A percentile compares a stretch with the other conserved stretches of the same genome.
These are phyloP conservation scores for Periophthalmodon schlosseri DNA, from an alignment of 2,113 vertebrate genomes.

Conservation along the genomic window DNA sequence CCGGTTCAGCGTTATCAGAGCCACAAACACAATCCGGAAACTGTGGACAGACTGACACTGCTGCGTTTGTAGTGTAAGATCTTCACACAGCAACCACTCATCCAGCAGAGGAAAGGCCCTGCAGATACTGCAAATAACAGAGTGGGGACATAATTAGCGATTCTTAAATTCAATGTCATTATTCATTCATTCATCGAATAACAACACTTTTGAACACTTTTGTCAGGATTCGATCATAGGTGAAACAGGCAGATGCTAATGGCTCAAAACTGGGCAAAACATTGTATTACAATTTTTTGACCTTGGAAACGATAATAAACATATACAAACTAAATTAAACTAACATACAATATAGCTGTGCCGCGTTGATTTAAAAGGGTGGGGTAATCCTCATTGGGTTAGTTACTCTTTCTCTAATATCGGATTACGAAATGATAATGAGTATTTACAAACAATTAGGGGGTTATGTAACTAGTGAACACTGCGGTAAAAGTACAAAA, in stretches of 20 bases:
- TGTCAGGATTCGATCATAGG: too few species aligned
- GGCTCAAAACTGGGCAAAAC: background rate
- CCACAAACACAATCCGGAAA: constrained; percentile 62
- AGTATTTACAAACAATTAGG: constrained; percentile 62
- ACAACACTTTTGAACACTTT: too few species aligned
- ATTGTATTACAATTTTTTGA: constrained; percentile 2
- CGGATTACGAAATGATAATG: constrained; percentile 23
- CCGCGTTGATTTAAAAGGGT: constrained; percentile 4
- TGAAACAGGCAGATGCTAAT: background rate
- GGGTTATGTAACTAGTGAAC: constrained; percentile 56
- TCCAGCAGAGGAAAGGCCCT: constrained; percentile 39
- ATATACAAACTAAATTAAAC: background rate
- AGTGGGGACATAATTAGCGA: background rate
- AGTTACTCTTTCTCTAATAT: background rate
- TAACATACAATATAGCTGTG: background rate
- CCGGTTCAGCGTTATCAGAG: constrained; percentile 65
- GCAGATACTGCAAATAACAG: constrained; percentile 3
- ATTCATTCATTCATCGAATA: too few species aligned
- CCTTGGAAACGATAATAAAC: background rate
- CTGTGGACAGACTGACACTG: constrained; percentile 40
- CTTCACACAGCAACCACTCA: constrained; percentile 27
- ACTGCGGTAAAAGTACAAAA: constrained; percentile 26
- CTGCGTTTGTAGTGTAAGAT: constrained; percentile 35
- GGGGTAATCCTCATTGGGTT: constrained; percentile 3
- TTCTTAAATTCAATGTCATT: background rate